Conservation (phyloP, 2,888 invertebrate species). For the Malacosoma neustria region DNA sequence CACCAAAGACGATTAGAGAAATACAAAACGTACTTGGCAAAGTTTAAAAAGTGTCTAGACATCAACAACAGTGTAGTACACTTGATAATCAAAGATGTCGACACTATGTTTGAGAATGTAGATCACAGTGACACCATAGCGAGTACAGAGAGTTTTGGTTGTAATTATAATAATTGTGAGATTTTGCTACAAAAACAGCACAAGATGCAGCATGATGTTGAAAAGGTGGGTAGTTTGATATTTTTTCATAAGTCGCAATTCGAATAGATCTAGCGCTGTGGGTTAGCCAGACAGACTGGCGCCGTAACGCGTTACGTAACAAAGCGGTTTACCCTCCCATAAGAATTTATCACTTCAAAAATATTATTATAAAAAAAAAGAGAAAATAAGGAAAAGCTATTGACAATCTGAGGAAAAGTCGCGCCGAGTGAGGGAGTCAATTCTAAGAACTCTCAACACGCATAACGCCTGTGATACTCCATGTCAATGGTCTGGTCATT, state of each 20-base stretch:
- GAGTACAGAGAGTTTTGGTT: conserved; percentile 45
- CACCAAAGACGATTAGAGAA: conserved; percentile 85
- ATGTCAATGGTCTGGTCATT: too few species aligned
- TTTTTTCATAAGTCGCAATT: too few species aligned
- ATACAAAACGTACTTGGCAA: conserved; percentile 83
- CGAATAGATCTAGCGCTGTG: too few species aligned
- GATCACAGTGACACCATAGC: conserved; percentile 38
- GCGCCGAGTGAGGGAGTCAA: too few species aligned
- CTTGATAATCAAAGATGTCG: conserved; percentile 85
- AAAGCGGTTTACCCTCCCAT: too few species aligned
- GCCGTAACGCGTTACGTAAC: too few species aligned
- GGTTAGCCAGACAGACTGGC: too few species aligned
- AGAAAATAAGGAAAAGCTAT: too few species aligned
- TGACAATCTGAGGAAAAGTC: too few species aligned
- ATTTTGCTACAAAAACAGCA: conserved; percentile 54
- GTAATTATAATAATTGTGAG: conserved; percentile 57
- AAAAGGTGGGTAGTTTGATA: conserved; percentile 41
- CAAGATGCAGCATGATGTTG: conserved; percentile 66
- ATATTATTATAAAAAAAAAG: not conserved
- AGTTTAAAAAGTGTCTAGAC: conserved; percentile 86
- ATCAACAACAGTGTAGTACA: conserved; percentile 80
- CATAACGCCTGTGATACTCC: too few species aligned
- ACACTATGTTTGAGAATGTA: conserved; percentile 88
- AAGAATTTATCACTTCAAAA: too few species aligned
- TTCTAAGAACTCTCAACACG: too few species aligned